These are phyloP conservation scores for Elymnias hypermnestra DNA, from an alignment of 1,140 invertebrate genomes.

Conservation along the genomic window DNA sequence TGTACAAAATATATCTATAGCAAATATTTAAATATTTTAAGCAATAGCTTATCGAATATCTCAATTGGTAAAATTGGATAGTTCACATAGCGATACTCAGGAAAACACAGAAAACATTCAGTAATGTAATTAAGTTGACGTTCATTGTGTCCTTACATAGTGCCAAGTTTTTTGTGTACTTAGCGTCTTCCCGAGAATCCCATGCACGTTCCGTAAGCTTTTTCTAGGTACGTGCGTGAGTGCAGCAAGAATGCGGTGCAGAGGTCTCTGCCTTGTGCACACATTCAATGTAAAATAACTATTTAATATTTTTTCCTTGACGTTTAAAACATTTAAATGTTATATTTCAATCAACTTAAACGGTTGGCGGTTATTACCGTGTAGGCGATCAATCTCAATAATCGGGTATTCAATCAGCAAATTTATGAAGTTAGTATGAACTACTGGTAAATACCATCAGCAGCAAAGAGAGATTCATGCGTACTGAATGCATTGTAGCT, in stretches of 20 bases:
- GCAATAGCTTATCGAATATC: not conserved
- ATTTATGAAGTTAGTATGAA: constrained; percentile 51
- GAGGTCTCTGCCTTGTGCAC: constrained; percentile 24
- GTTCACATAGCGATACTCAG: constrained; percentile 8
- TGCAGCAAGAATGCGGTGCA: constrained; percentile 43
- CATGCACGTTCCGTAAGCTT: constrained; percentile 37
- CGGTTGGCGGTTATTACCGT: not conserved
- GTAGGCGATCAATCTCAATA: constrained; percentile 38
- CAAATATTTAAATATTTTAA: not conserved
- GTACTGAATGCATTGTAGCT: constrained; percentile 51
- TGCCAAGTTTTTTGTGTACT: constrained; percentile 37
- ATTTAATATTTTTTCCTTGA: constrained; percentile 6
- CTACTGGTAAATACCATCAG: constrained; percentile 41
- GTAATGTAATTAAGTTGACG: constrained; percentile 32
- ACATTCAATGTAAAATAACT: constrained; percentile 8
- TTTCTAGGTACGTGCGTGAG: constrained; percentile 45
- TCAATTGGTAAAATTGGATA: not conserved
- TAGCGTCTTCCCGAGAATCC: constrained; percentile 40
- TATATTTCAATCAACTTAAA: constrained; percentile 9
- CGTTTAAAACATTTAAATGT: constrained; percentile 8
- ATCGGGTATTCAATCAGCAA: constrained; percentile 36
- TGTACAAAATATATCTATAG: not conserved
- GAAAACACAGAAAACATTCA: constrained; percentile 18
- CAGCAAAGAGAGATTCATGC: constrained; percentile 43
- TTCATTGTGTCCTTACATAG: constrained; percentile 41